phyloP scores from a whole-genome alignment of 2,888 invertebrate genomes.

The Cephonodes hylas region DNA sequence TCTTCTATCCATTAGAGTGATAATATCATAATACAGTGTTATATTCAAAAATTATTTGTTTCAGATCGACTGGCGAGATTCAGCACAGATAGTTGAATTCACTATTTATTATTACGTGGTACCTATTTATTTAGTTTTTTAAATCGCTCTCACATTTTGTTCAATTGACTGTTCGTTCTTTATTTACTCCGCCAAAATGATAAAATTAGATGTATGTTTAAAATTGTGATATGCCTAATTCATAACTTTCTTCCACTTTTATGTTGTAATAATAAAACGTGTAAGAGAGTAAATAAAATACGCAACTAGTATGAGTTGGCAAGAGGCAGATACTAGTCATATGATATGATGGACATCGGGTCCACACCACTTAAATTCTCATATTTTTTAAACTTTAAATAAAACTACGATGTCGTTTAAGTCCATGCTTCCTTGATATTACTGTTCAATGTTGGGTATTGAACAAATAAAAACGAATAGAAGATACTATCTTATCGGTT shows the following conservation, averaged over 20 bases:
- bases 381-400: not conserved
- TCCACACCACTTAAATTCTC: not conserved
- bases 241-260: not conserved
- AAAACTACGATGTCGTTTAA: not conserved
- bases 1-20: too few species aligned
- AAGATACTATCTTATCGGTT: too few species aligned
- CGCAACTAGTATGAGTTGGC: not conserved
- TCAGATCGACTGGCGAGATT: conserved; percentile 26
- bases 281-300: not conserved
- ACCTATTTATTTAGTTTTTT: not conserved
- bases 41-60: conserved; percentile 13
- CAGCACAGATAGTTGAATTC: conserved; percentile 26
- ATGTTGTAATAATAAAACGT: conserved; percentile 7
- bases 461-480: too few species aligned
- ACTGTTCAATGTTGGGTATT: too few species aligned
- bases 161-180: not conserved
- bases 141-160: not conserved
- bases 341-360: not conserved
- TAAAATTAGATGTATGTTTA: not conserved
- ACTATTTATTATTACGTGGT: not conserved
- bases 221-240: not conserved
- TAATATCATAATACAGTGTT: not conserved
- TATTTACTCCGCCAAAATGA: not conserved
- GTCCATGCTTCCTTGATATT: not conserved
- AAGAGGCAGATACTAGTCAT: not conserved